Conservation (phyloP, 1,140 invertebrate genomes). For the Carposina sasakii region DNA sequence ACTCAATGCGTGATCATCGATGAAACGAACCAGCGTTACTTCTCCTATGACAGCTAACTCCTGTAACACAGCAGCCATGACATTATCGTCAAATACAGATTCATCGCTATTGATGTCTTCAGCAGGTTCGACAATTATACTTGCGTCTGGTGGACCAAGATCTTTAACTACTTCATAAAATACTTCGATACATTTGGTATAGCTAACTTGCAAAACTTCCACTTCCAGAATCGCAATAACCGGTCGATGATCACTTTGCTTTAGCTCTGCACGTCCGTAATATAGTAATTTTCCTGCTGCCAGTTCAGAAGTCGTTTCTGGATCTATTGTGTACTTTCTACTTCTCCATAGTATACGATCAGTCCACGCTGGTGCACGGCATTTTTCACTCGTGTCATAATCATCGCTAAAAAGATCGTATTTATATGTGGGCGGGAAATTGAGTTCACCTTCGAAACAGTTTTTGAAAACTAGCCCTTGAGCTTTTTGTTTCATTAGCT, state of each 20-base stretch:
- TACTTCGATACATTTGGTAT: slow-evolving; percentile 80
- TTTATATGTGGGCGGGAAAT: slow-evolving; percentile 98
- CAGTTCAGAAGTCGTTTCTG: slow-evolving; percentile 77
- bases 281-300: slow-evolving; percentile 87
- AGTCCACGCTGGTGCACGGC: slow-evolving; percentile 97
- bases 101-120: slow-evolving; percentile 65
- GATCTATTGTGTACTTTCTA: slow-evolving; percentile 80
- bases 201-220: slow-evolving; percentile 86
- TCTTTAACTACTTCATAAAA: slow-evolving; percentile 90
- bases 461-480: slow-evolving; percentile 94
- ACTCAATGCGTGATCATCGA: slow-evolving; percentile 89
- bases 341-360: slow-evolving; percentile 95
- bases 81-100: slow-evolving; percentile 77
- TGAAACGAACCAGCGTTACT: slow-evolving; percentile 91
- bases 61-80: slow-evolving; percentile 81
- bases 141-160: slow-evolving; percentile 96
- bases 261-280: slow-evolving; percentile 95
- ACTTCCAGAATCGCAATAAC: slow-evolving; percentile 93
- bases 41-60: slow-evolving; percentile 86
- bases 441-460: slow-evolving; percentile 93
- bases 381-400: slow-evolving; percentile 99
- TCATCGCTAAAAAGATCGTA: slow-evolving; percentile 99
- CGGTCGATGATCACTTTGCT: slow-evolving; percentile 98
- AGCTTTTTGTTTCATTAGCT: slow-evolving; percentile 87
- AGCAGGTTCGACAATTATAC: slow-evolving; percentile 84